These are phyloP conservation scores for Reticulitermes speratus DNA, from an alignment of 1,140 invertebrate species.

Conservation along the genomic window DNA sequence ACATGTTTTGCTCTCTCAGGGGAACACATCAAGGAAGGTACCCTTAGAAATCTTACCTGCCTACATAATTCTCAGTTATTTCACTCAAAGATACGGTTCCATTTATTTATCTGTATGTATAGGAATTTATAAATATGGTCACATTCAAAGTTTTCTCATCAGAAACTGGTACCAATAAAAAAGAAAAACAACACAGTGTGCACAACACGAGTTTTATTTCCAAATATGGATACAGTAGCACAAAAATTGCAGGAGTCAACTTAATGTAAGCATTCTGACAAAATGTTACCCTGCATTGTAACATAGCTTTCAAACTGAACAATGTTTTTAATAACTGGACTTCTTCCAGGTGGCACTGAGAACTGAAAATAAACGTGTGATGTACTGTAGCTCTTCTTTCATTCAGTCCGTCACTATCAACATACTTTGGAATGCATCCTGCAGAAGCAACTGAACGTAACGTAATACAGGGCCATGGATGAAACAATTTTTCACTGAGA, in stretches of 20 bases:
- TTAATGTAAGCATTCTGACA: neutral
- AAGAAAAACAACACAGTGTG: slow-evolving; percentile 16
- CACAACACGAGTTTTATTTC: slow-evolving; percentile 12
- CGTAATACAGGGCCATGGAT: no score
- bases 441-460: no score
- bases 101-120: slow-evolving; percentile 21
- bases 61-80: slow-evolving; percentile 22
- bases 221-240: neutral
- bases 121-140: slow-evolving; percentile 28
- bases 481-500: no score
- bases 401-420: no score
- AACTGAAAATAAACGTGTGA: no score
- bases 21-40: neutral
- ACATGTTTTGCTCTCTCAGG: neutral
- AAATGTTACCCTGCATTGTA: no score
- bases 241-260: slow-evolving; percentile 5
- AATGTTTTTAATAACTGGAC: no score
- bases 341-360: no score
- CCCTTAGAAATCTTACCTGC: neutral
- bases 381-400: no score
- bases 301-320: no score
- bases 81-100: slow-evolving; percentile 28
- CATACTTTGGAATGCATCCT: no score
- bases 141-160: slow-evolving; percentile 27
- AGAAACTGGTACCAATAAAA: neutral